Evolutionary conservation across 2,888 invertebrate species (phyloP), one percentile per base, ranked within the genome.

Genomic region (Encarsia formosa): DNA sequence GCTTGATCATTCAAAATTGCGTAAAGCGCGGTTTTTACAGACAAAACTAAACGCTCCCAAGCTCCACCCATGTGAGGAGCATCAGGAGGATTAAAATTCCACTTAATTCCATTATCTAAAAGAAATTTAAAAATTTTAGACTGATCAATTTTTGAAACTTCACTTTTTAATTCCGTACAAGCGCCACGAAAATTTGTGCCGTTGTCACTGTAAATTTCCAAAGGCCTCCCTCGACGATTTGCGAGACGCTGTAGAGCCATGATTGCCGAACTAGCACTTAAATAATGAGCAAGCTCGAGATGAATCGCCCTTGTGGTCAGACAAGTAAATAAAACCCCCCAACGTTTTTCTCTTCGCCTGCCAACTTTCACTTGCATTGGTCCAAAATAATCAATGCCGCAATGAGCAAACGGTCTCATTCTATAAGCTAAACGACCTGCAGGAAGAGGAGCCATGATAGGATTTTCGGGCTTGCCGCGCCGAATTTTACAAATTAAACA

Each of bases 381-480:
- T n/a, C n/a, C n/a, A n/a, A n/a, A n/a, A n/a, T n/a, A n/a, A n/a
- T n/a, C n/a, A n/a, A n/a, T n/a, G n/a, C n/a, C n/a, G n/a, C 53
- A 54, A 18, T 52, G 41, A 2, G 48, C 43, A 22, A 60, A 61
- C 2, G 59, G 59, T 4, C 57, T 19, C 5, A 47, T 39, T 20
- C 50, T 23, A 18, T 55, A 50, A 2, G 53, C 52, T 8, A 54
- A 9, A n/a, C n/a, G n/a, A n/a, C n/a, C n/a, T n/a, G n/a, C n/a
- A n/a, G n/a, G n/a, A n/a, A n/a, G n/a, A n/a, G n/a, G n/a, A n/a
- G n/a, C n/a, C n/a, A n/a, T n/a, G n/a, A n/a, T n/a, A n/a, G n/a
- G n/a, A n/a, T n/a, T n/a, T n/a, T n/a, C n/a, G n/a, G n/a, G n/a
- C n/a, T n/a, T n/a, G n/a, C n/a, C n/a, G n/a, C n/a, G n/a, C 9